These are phyloP conservation scores for Drosophila crucigera DNA, from an alignment of 2,888 invertebrate genomes.

Conservation along the genomic window DNA sequence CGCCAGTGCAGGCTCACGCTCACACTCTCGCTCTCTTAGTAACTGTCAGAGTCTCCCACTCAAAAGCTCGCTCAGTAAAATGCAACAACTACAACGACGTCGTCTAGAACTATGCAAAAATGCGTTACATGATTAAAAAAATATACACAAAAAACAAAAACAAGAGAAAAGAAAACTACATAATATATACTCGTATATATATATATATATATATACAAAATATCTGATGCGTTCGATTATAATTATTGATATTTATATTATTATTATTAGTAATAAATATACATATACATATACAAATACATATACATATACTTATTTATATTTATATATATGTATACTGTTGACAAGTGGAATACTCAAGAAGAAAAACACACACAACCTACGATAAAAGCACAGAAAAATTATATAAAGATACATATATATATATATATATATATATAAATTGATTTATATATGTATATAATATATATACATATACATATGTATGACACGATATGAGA, in stretches of 20 bases:
- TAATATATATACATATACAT: conserved; percentile 9
- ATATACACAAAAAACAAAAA: conserved; percentile 3
- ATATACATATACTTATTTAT: conserved; percentile 6
- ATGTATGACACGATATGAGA: conserved; percentile 22
- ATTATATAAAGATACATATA: conserved; percentile 5
- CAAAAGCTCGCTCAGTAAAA: conserved; percentile 40
- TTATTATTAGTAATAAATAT: conserved; percentile 21
- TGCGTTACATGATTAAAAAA: conserved; percentile 24
- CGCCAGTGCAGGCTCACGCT: conserved; percentile 19
- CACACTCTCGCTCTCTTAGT: conserved; percentile 23
- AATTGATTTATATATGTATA: conserved; percentile 3
- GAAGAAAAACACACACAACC: conserved; percentile 21
- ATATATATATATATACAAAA: conserved; percentile 30
- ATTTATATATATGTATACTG: conserved; percentile 21
- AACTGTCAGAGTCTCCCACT: conserved; percentile 15
- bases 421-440: conserved; percentile 4
- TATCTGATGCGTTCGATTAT: conserved; percentile 41
- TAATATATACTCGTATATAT: conserved; percentile 26
- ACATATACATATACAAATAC: conserved; percentile 14
- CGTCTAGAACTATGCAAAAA: conserved; percentile 28
- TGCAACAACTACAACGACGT: conserved; percentile 47
- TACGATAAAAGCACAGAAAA: conserved; percentile 41
- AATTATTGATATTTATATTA: conserved; percentile 18
- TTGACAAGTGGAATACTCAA: conserved; percentile 17
- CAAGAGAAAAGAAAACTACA: conserved; percentile 10